phyloP scores from a whole-genome alignment of 1,140 invertebrate genomes.

The Solen grandis region DNA sequence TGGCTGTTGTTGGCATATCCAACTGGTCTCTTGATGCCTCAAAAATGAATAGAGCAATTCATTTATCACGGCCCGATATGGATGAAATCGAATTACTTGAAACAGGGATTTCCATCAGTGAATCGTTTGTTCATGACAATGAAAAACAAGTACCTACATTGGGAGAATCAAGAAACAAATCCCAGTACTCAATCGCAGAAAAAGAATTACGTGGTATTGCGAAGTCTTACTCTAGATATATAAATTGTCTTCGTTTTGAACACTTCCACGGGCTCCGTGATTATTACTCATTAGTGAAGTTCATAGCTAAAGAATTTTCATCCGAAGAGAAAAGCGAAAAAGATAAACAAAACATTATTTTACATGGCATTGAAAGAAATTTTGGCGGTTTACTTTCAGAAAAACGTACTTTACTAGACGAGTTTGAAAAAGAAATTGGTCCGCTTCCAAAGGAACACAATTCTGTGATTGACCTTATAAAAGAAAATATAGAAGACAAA shows the following conservation, averaged over 20 bases:
- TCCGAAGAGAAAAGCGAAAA: no score
- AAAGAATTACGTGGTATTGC: no score
- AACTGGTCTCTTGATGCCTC: slow-evolving; percentile 74
- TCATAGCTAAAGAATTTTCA: slow-evolving; percentile 56
- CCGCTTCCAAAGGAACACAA: neutral
- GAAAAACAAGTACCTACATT: no score
- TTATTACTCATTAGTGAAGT: slow-evolving; percentile 73
- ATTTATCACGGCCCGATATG: slow-evolving; percentile 64
- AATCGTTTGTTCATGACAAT: no score
- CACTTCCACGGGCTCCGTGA: slow-evolving; percentile 74
- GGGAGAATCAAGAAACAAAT: no score
- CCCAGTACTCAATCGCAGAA: no score
- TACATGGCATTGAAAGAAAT: slow-evolving; percentile 62
- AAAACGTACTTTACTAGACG: slow-evolving; percentile 33
- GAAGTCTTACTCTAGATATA: no score
- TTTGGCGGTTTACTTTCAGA: slow-evolving; percentile 68
- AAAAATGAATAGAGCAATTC: slow-evolving; percentile 70
- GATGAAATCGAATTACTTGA: slow-evolving; percentile 51
- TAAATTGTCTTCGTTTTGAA: slow-evolving; percentile 59
- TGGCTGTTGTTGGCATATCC: slow-evolving; percentile 71
- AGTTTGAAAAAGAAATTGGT: slow-evolving; percentile 37
- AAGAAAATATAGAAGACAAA: slow-evolving; percentile 61
- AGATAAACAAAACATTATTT: no score
- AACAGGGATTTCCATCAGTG: slow-evolving; percentile 43
- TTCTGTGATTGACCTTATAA: slow-evolving; percentile 56